Evolutionary conservation across 2,888 invertebrate species (phyloP), one percentile per base, ranked within the genome.

Genomic region (Merodon equestris): DNA sequence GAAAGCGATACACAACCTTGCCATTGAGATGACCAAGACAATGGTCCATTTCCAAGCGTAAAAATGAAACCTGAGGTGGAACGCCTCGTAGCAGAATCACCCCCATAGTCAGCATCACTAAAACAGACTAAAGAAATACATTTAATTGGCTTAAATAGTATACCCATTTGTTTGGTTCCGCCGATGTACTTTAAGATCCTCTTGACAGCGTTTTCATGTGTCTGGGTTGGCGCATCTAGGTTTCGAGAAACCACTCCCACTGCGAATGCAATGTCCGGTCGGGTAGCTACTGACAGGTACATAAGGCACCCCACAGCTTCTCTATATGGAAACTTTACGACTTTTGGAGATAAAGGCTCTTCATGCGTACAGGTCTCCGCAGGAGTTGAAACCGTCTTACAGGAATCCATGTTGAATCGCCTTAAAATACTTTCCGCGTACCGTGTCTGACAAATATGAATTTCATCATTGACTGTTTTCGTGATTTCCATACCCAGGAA

Each of bases 241-340:
- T 71, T 60, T 10, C 54, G 40, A 9, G 54, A 68, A 1, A 68
- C 82, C 18, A 79, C n/a, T 13, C 68, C 66, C 12, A 82, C 73
- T 40, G 74, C 75, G 64, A 70, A 81, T 17, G 73, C 63, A 44
- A 83, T 81, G 38, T 82, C 77, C n/a, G 81, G 81, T 4, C 82
- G 66, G 1, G 81, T 75, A 13, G 71, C 81, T n/a, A 82, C 72
- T n/a, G 82, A 72, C 42, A 82, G 63, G 63, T 82, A 82, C 67
- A 82, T 82, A 1, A 82, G 64, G 1, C 81, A 81, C 10, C 27
- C 56, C 12, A 77, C 66, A 27, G 73, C 82, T 73, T 83, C 81
- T 67, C 81, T 57, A 18, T 81, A 82, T 50, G 83, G 82, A 66
- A 76, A 83, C 13, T 15, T 12, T 15, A 56, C 10, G 10, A 12